Base-by-base conservation (phyloP, 2,797 vertebrate species). In the Phataginus tetradactyla region DNA sequence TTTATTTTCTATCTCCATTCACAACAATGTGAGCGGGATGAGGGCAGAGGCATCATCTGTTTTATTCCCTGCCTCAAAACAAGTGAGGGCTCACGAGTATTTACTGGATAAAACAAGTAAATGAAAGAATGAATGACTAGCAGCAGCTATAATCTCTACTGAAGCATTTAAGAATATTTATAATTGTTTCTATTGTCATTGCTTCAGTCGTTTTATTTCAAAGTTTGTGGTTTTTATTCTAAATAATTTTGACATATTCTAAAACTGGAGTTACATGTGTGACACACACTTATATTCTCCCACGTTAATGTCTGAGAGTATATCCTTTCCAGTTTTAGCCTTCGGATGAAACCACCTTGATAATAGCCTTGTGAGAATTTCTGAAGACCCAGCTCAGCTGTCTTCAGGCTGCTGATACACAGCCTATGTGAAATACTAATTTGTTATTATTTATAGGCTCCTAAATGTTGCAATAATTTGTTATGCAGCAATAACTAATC, bases 161-260 rank as follows among this genome's bases (percentile, higher is more conserved):
- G 1, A 90, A 49, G 3, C 11, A 80, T 61, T 63, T 57, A 79
- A 78, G 13, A 84, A 93, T 34, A 64, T 37, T 55, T 81, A 23
- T 80, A 42, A 53, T 25, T 59, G 3, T 83, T 92, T 86, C 34
- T 42, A 20, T 64, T 64, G 13, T 55, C 10, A 77, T 74, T 72
- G 39, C 9, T 69, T 93, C 21, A 59, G 3, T 94, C 21, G 71
- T 25, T 93, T 81, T 91, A 91, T 66, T 93, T 91, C 32, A 59
- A 61, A 79, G 1, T 34, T 64, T 45, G 25, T 80, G 14, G 8
- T 1, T 51, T 77, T 78, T 68, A 89, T 64, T 89, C 6, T 68
- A 83, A 84, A 39, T n/a, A 32, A 63, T 81, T 64, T 78, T 57
- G n/a, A 77, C 17, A 32, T 27, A 59, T 69, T 86, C 11, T 61